Conservation (phyloP, 2,888 invertebrate species). For the Eupithecia insigniata region DNA sequence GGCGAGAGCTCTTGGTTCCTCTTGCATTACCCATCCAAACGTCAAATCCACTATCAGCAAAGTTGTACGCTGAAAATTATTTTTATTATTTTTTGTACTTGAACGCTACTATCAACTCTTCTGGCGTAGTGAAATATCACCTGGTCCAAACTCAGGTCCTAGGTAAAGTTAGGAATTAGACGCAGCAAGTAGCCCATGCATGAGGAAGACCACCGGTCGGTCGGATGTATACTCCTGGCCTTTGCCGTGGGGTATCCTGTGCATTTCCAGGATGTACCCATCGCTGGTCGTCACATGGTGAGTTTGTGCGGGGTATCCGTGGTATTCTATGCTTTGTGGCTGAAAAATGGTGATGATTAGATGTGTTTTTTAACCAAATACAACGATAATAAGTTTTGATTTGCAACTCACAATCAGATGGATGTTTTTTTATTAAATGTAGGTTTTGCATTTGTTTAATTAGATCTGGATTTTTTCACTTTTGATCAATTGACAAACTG, state of each 20-base stretch:
- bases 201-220: conserved; percentile 61
- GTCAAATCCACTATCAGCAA: conserved; percentile 87
- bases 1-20: conserved; percentile 88
- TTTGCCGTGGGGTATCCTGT: conserved; percentile 61
- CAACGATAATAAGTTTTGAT: background rate
- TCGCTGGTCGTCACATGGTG: conserved; percentile 61
- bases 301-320: conserved; percentile 59
- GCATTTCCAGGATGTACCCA: conserved; percentile 64
- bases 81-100: conserved; percentile 1
- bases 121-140: conserved; percentile 41
- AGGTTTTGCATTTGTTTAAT: background rate
- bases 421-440: no score
- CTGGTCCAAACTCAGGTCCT: conserved; percentile 56
- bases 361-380: background rate
- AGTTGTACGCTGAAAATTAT: conserved; percentile 84
- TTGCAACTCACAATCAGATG: background rate
- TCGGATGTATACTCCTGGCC: conserved; percentile 31
- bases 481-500: background rate
- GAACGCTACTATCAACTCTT: background rate
- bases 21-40: conserved; percentile 93
- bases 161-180: conserved; percentile 53
- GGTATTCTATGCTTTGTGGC: conserved; percentile 49
- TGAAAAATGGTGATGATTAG: conserved; percentile 33
- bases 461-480: background rate
- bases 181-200: conserved; percentile 62